Percentiles rank a stretch among this genome's conserved stretches.
These are phyloP conservation scores for Oreonectes daqikongensis DNA, from an alignment of 2,797 vertebrate genomes.

Conservation along the genomic window DNA sequence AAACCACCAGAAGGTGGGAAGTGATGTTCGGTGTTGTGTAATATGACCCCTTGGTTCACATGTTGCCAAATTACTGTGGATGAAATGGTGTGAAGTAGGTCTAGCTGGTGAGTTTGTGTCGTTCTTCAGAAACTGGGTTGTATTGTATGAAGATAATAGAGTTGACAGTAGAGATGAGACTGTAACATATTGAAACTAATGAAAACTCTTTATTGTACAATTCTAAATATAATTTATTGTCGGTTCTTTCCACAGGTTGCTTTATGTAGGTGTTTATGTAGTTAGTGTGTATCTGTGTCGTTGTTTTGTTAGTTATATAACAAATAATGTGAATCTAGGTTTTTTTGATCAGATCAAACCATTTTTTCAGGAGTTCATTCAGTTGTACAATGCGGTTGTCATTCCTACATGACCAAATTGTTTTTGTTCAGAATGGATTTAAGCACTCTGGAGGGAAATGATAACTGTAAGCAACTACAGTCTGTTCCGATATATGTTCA, in stretches of 20 bases:
- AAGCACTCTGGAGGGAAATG: background rate
- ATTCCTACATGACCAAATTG: background rate
- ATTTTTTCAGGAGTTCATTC: background rate
- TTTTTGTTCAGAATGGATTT: background rate
- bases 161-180: background rate
- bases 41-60: constrained; percentile 17
- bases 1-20: constrained; percentile 32
- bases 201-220: background rate
- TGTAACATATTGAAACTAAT: background rate
- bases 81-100: background rate
- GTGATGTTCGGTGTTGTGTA: background rate
- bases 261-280: background rate
- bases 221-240: constrained; percentile 14
- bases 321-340: no score
- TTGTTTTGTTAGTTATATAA: no score
- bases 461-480: background rate
- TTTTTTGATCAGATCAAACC: no score
- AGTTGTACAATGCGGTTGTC: background rate
- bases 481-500: background rate
- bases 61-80: constrained; percentile 13
- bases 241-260: background rate
- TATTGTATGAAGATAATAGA: background rate
- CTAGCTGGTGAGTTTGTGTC: background rate
- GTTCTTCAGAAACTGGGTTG: background rate
- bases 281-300: background rate